Base-by-base conservation (phyloP, 2,888 invertebrate genomes). In the Temnothorax rugatulus region DNA sequence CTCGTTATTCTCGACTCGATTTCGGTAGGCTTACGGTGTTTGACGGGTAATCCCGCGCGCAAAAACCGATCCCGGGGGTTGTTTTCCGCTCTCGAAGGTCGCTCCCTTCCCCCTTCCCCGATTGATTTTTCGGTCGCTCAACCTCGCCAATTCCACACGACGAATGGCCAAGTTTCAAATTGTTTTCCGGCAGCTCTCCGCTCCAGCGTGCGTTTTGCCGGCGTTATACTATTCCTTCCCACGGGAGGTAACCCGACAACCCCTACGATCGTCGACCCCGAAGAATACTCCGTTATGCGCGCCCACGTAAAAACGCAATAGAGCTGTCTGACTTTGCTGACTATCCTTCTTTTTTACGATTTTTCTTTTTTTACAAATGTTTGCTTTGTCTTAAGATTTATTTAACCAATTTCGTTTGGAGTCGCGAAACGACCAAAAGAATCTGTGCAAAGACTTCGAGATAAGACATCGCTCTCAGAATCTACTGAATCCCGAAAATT, bases 1-100 rank as follows among this genome's bases (percentile, higher is more conserved):
- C 84, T 87, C 79, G 84, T 87, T 86, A 82, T 73, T 76, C 59
- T 50, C 63, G 68, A 82, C 87, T 86, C 86, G 86, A 88, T 89
- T 89, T 87, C 82, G 75, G 18, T 29, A 13, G 74, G 88, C 82
- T 88, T 86, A 85, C 29, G 81, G 47, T 76, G 85, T 84, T 82
- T 84, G 82, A 82, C 73, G 83, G 9, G 61, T 88, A 81, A 88
- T 84, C 84, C 61, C 4, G 50, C 50, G 21, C 15, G 73, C 66
- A 75, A 64, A 83, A 74, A 73, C 47, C 29, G 66, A 41, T 34
- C 38, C 41, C 21, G 61, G 47, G 83, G 69, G 34, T 68, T 84
- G 76, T 82, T 83, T 84, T 57, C 73, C 59, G 41, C 71, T 52
- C 57, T 83, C 68, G 85, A 87, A 75, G 41, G 83, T 79, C 76